Evolutionary conservation across 2,797 vertebrate species (phyloP).

Genomic region (Acipenser ruthenus): DNA sequence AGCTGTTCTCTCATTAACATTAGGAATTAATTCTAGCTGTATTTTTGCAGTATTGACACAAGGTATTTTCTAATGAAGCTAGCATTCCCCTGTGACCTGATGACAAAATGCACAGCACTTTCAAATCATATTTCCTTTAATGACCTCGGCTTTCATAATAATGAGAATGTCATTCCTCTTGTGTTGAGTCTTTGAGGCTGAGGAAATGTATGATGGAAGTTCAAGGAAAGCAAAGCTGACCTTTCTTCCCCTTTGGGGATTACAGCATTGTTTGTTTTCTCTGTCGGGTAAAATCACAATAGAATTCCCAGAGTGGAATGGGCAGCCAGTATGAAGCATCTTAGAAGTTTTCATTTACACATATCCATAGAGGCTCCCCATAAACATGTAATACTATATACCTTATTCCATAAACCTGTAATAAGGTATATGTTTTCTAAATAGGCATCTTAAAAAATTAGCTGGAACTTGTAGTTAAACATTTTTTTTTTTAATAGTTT

Average conservation of each 20-base stretch:
- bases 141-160: not conserved
- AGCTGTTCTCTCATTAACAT: not conserved
- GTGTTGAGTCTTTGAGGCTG: not conserved
- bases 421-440: not conserved
- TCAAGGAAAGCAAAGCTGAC: slow-evolving; percentile 3
- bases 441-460: no score
- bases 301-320: slow-evolving; percentile 27
- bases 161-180: not conserved
- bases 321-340: slow-evolving; percentile 2
- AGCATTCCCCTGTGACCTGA: not conserved
- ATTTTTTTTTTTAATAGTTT: no score
- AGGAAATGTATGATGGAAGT: slow-evolving; percentile 6
- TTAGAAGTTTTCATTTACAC: slow-evolving; percentile 7
- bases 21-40: no score
- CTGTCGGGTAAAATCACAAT: slow-evolving; percentile 33
- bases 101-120: not conserved
- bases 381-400: not conserved
- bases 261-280: slow-evolving; percentile 38
- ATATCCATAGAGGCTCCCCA: slow-evolving; percentile 7
- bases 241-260: slow-evolving; percentile 8
- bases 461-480: no score
- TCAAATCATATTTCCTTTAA: not conserved
- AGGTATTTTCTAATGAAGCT: no score
- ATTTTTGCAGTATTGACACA: no score
- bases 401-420: not conserved